Evolutionary conservation across 2,888 invertebrate genomes (phyloP).

Genomic region (Dilophus febrilis): DNA sequence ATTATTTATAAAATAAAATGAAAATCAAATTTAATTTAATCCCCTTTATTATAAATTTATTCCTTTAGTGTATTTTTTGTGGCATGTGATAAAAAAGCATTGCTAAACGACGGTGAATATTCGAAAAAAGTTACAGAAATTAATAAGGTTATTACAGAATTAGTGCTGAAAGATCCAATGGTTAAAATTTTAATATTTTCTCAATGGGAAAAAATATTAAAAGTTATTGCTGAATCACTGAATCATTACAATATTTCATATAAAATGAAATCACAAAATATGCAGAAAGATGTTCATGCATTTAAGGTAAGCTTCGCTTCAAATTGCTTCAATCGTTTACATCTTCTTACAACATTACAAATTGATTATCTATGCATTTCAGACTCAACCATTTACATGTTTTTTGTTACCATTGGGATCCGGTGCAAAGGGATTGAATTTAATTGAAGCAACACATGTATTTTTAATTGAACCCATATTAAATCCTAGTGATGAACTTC

Average conservation of each 20-base stretch:
- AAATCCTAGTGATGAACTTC: constrained; percentile 53
- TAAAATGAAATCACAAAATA: constrained; percentile 19
- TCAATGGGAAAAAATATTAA: constrained; percentile 30
- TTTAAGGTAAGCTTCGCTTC: constrained; percentile 32
- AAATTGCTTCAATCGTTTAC: not conserved
- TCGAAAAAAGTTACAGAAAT: constrained; percentile 54
- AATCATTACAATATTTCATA: constrained; percentile 13
- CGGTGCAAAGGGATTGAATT: constrained; percentile 62
- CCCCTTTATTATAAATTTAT: too few relatives aligned
- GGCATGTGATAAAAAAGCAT: too few relatives aligned
- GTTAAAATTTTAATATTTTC: constrained; percentile 62
- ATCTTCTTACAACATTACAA: not conserved
- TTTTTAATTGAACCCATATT: constrained; percentile 57
- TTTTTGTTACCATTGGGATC: constrained; percentile 47
- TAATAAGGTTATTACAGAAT: constrained; percentile 36
- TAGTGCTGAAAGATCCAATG: constrained; percentile 33
- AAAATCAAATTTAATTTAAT: too few relatives aligned
- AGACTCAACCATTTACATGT: constrained; percentile 18
- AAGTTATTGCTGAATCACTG: constrained; percentile 19
- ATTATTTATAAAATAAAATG: too few relatives aligned
- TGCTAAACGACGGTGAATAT: constrained; percentile 47
- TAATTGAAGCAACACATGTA: constrained; percentile 63
- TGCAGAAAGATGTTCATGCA: constrained; percentile 20
- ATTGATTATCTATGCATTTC: not conserved
- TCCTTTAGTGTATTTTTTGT: too few relatives aligned